Evolutionary conservation across 2,113 vertebrate genomes (phyloP).

Genomic region (Oxyruncus cristatus): DNA sequence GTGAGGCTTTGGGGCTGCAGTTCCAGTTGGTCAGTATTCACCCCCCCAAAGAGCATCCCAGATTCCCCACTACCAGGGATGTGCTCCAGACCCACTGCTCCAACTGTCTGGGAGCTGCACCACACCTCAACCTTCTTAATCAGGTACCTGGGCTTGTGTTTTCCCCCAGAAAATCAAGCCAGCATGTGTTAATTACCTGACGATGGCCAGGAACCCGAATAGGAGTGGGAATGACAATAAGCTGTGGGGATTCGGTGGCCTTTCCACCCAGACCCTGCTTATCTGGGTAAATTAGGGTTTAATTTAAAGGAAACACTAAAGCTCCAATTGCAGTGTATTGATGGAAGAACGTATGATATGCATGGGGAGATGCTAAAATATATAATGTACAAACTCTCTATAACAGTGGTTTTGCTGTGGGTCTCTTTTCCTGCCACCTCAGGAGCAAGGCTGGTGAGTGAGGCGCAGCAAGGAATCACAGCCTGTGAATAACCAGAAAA

Average conservation of each 20-base stretch:
- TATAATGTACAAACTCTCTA: neutral
- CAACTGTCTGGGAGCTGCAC: neutral
- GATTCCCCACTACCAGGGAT: fast-evolving
- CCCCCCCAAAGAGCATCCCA: neutral
- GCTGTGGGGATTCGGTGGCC: neutral
- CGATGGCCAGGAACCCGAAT: neutral
- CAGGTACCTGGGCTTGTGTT: neutral
- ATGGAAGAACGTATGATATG: neutral
- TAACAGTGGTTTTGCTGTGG: neutral
- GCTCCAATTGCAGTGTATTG: neutral
- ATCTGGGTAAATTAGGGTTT: neutral
- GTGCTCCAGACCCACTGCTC: neutral
- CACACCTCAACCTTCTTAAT: neutral
- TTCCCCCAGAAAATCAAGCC: neutral
- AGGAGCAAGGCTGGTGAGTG: neutral
- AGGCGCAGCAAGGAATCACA: neutral
- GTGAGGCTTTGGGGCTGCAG: neutral
- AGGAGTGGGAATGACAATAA: neutral
- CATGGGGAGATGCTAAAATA: neutral
- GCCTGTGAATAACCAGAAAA: neutral
- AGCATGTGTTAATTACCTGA: neutral
- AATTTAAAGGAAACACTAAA: neutral
- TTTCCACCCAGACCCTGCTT: neutral
- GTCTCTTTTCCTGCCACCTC: neutral
- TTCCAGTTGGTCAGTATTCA: neutral